These are phyloP conservation scores for Alauda arvensis DNA, from an alignment of 2,797 vertebrate species.

Conservation along the genomic window DNA sequence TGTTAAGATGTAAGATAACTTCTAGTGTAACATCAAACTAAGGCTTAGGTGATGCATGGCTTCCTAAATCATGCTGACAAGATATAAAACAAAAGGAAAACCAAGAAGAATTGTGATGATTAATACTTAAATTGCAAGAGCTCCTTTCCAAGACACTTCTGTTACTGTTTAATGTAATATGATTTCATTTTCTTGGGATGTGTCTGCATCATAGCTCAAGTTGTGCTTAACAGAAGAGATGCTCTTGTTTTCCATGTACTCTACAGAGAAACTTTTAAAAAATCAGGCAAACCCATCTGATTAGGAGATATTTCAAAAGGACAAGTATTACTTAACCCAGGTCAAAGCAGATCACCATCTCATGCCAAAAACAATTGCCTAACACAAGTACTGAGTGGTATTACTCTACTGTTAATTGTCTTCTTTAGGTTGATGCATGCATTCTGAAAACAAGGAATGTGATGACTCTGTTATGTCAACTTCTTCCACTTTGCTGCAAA, in stretches of 20 bases:
- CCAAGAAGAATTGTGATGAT: background rate
- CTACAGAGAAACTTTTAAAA: background rate
- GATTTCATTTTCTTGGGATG: background rate
- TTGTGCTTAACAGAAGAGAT: background rate
- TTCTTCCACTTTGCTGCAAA: constrained; percentile 87
- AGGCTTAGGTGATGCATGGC: background rate
- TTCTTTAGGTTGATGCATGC: constrained; percentile 85
- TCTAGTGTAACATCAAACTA: background rate
- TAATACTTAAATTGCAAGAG: background rate
- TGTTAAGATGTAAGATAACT: background rate
- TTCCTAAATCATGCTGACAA: background rate
- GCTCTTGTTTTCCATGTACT: background rate
- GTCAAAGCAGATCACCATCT: background rate
- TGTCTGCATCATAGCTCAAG: background rate
- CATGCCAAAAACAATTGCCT: background rate
- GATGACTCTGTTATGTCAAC: constrained; percentile 79
- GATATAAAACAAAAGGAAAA: background rate
- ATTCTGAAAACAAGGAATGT: constrained; percentile 86
- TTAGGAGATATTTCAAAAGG: background rate
- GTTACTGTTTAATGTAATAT: background rate
- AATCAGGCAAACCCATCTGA: background rate
- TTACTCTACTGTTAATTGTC: background rate
- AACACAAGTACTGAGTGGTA: background rate
- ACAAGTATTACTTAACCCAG: background rate
- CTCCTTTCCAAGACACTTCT: background rate